These are phyloP conservation scores for Aythya baeri DNA, from an alignment of 2,113 vertebrate genomes.

Conservation along the genomic window DNA sequence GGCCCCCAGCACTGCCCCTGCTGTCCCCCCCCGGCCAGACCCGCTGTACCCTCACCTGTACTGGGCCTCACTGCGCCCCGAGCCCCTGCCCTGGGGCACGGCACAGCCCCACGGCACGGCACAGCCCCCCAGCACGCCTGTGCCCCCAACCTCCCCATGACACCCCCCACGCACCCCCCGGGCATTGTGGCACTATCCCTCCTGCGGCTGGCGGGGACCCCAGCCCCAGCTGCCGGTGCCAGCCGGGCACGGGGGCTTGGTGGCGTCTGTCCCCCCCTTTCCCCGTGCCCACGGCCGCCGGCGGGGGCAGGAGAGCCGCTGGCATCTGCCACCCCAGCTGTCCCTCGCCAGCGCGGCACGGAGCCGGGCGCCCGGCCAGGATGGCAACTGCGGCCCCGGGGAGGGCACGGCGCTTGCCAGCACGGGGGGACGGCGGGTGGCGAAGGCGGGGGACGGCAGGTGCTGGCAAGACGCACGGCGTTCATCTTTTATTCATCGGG, in stretches of 20 bases:
- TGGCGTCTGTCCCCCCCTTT: not conserved
- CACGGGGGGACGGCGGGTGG: not conserved
- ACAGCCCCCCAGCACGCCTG: too few species aligned
- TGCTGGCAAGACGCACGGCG: not conserved
- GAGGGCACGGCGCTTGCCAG: slow-evolving; percentile 21
- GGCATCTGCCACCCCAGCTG: slow-evolving; percentile 57
- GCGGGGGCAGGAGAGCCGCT: not conserved
- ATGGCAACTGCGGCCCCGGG: slow-evolving; percentile 56
- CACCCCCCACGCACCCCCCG: not conserved
- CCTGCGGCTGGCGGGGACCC: not conserved
- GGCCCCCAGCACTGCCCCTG: too few species aligned
- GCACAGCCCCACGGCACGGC: too few species aligned
- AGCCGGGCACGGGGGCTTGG: not conserved
- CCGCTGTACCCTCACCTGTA: too few species aligned
- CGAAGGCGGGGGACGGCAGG: not conserved
- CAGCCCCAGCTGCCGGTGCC: not conserved
- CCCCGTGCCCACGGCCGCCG: not conserved
- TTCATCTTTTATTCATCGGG: slow-evolving; percentile 68
- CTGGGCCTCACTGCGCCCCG: too few species aligned
- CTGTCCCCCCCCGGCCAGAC: too few species aligned
- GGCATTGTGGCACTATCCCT: not conserved
- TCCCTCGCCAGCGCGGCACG: slow-evolving; percentile 22
- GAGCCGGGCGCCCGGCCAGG: slow-evolving; percentile 51
- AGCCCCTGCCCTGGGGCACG: too few species aligned
- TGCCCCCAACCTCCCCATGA: too few species aligned